phyloP scores from a whole-genome alignment of 2,113 vertebrate species.

The Mus spicilegus region DNA sequence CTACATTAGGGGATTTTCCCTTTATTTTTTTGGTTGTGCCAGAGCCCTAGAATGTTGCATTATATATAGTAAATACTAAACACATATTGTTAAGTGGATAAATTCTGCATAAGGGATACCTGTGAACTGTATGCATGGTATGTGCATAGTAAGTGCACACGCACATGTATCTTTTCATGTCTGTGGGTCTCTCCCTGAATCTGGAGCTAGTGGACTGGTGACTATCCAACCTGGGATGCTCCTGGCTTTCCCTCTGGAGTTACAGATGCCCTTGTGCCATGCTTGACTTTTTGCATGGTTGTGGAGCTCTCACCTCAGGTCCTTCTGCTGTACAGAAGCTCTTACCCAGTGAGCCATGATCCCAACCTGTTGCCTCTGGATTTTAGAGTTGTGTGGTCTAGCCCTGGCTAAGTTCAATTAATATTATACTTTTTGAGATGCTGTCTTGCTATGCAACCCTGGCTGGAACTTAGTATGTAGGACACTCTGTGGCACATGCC shows the following conservation, averaged over 20 bases:
- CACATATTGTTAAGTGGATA: conserved; percentile 49
- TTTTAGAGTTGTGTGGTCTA: neutral
- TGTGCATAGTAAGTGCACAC: no score
- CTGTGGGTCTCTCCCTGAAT: neutral
- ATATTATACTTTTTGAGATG: neutral
- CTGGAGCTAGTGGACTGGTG: neutral
- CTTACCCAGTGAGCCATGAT: neutral
- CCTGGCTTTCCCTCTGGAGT: neutral
- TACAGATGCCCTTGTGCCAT: no score
- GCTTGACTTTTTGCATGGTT: neutral
- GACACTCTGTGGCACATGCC: neutral
- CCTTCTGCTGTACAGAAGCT: neutral
- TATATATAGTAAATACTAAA: neutral
- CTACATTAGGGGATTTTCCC: neutral
- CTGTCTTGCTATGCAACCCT: neutral
- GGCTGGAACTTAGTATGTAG: neutral
- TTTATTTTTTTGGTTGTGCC: conserved; percentile 32
- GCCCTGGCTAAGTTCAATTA: neutral
- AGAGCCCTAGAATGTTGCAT: conserved; percentile 30
- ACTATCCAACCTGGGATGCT: neutral
- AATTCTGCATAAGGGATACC: neutral
- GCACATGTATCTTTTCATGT: neutral
- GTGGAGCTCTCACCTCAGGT: neutral
- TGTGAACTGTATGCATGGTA: neutral
- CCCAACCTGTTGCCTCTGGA: neutral